Evolutionary conservation across 2,888 invertebrate genomes (phyloP), one percentile per base, ranked within the genome.

Genomic region (Lacanobia wlatinum): DNA sequence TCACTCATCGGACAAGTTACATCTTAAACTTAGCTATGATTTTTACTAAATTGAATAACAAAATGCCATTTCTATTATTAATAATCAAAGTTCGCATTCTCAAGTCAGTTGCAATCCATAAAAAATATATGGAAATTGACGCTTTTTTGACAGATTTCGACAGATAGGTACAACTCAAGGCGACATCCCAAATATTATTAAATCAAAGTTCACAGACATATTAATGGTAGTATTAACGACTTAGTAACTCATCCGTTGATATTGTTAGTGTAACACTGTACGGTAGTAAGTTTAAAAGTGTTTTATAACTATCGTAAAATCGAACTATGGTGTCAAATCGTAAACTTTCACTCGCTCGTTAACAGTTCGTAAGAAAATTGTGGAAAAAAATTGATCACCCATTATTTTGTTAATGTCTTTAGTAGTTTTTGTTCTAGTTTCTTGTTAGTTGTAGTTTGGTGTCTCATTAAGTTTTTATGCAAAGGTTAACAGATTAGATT

Each of bases 261-360:
- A 79, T 78, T 84, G 80, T 81, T 87, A 73, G 79, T 83, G 70
- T 81, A 89, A 89, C 85, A 86, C 81, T 77, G 80, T 85, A 87
- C 84, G 78, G 76, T 70, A 77, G 80, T 66, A 62, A 82, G 78
- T 80, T 82, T 85, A 78, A 84, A 87, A 86, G 77, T 83, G 85
- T 90, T 93, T 93, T 92, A 92, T 90, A 87, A 91, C 88, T 87
- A 74, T 82, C 93, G 90, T 95, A 92, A 95, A 94, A 89, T 85
- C 77, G 78, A 80, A 82, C 78, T 88, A 83, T 74, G 84, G 91
- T 91, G 93, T 93, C 89, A 92, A 92, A 93, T 93, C 94, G 93
- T 95, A 89, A 95, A 95, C 90, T 91, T 90, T 91, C 91, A 90
- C 91, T 92, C 85, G 78, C 87, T 90, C 92, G 93, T 95, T 94